phyloP scores from a whole-genome alignment of 2,888 invertebrate genomes.

The Lochmaea capreae region DNA sequence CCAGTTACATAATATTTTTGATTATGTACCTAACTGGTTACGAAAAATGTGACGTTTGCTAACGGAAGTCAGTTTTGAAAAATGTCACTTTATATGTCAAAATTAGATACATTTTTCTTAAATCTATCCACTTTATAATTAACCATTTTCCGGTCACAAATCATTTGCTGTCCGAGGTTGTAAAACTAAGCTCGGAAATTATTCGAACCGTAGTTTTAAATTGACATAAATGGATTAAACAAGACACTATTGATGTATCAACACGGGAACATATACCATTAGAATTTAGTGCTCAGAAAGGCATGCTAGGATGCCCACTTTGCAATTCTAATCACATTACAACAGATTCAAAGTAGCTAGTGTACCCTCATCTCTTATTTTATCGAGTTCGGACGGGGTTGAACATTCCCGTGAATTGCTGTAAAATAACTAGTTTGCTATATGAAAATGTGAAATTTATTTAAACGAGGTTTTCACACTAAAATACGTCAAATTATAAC shows the following conservation, averaged over 20 bases:
- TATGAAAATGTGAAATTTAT: background rate
- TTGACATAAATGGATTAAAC: slow-evolving; percentile 8
- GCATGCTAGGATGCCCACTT: slow-evolving; percentile 11
- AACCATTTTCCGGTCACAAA: background rate
- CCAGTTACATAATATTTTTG: too few species aligned
- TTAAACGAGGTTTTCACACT: background rate
- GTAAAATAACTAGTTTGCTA: background rate
- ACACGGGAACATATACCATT: slow-evolving; percentile 7
- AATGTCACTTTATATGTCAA: too few species aligned
- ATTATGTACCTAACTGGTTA: too few species aligned
- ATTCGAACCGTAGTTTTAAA: background rate
- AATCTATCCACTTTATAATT: background rate
- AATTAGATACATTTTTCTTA: too few species aligned
- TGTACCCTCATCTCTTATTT: background rate
- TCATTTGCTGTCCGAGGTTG: background rate
- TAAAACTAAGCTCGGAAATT: background rate
- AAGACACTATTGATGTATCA: slow-evolving; percentile 10
- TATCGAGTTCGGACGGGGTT: background rate
- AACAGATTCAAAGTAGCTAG: slow-evolving; percentile 7
- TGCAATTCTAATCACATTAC: slow-evolving; percentile 17
- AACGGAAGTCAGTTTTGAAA: too few species aligned
- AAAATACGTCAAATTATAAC: too few species aligned
- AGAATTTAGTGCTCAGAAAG: slow-evolving; percentile 12
- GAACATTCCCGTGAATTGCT: background rate
- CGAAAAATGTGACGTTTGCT: too few species aligned